Conservation (phyloP, 2,888 invertebrate genomes). For the Sarcophaga carnaria region DNA sequence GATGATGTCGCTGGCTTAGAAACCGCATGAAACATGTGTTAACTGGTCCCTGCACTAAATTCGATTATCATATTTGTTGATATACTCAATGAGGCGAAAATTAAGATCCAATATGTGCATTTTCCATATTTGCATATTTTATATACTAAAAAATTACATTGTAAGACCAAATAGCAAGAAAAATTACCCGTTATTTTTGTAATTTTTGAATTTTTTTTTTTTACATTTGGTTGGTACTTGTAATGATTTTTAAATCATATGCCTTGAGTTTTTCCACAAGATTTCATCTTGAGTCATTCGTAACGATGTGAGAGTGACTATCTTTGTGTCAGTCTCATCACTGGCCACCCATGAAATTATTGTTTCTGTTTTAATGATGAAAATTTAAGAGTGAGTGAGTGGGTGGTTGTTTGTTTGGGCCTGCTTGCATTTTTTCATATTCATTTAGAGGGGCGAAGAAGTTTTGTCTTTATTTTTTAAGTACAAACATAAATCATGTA, state of each 20-base stretch:
- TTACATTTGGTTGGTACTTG: background rate
- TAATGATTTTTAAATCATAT: background rate
- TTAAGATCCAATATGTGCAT: too few relatives aligned
- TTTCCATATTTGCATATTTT: too few relatives aligned
- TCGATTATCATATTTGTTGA: too few relatives aligned
- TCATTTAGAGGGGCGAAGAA: background rate
- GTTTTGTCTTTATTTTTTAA: background rate
- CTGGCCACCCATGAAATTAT: constrained; percentile 5
- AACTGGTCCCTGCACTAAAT: too few relatives aligned
- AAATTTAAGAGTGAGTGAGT: constrained; percentile 23
- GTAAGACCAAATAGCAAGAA: too few relatives aligned
- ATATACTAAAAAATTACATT: too few relatives aligned
- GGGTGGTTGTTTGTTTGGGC: background rate
- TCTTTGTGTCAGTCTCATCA: constrained; percentile 2
- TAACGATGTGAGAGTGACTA: background rate
- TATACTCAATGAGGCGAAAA: too few relatives aligned
- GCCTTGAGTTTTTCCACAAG: background rate
- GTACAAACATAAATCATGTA: constrained; percentile 37
- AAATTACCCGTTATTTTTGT: too few relatives aligned
- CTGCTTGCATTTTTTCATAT: background rate
- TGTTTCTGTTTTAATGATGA: background rate
- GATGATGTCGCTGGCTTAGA: too few relatives aligned
- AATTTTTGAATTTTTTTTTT: too few relatives aligned
- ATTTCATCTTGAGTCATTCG: background rate
- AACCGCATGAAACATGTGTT: too few relatives aligned